Evolutionary conservation across 2,113 vertebrate genomes (phyloP).

Genomic region (Galemys pyrenaicus): DNA sequence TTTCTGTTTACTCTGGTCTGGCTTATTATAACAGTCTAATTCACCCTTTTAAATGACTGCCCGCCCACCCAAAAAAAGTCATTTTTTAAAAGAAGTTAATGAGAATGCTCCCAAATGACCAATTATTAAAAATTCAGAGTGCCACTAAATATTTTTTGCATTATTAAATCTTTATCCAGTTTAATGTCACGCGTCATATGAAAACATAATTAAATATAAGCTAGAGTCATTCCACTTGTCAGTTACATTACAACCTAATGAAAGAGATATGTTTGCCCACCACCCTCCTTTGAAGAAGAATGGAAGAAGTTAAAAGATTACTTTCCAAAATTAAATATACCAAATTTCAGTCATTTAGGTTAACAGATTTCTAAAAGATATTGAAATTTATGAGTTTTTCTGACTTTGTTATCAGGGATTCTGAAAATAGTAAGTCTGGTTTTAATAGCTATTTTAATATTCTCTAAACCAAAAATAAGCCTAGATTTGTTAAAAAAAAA

Average conservation of each 20-base stretch:
- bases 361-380: background rate
- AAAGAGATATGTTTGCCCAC: background rate
- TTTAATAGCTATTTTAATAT: slow-evolving; percentile 12
- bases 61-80: background rate
- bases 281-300: slow-evolving; percentile 21
- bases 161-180: background rate
- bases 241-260: background rate
- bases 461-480: background rate
- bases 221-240: background rate
- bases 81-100: background rate
- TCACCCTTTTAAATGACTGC: background rate
- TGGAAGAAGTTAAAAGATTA: background rate
- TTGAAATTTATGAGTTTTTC: background rate
- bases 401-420: background rate
- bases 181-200: background rate
- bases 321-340: background rate
- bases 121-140: background rate
- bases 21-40: background rate
- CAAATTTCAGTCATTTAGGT: background rate
- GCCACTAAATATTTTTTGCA: background rate
- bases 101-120: background rate
- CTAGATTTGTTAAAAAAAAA: background rate
- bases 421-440: slow-evolving; percentile 28
- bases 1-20: background rate
- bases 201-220: background rate